A percentile compares a stretch with the other conserved stretches of the same genome.
Evolutionary conservation across 2,113 vertebrate species (phyloP).

Genomic region (Cnemophilus loriae): DNA sequence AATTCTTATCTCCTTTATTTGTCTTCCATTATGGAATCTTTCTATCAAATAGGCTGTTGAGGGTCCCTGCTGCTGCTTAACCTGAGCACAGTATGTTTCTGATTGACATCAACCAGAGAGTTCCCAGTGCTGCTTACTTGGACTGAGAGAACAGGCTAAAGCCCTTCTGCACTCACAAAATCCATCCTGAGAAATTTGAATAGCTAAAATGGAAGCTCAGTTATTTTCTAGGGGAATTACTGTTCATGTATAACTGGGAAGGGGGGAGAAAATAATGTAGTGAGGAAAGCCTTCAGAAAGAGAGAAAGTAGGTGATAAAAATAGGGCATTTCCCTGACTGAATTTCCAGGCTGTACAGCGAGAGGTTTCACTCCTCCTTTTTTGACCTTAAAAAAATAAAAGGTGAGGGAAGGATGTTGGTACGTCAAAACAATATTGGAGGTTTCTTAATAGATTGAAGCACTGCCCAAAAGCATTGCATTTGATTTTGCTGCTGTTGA

Average conservation of each 20-base stretch:
- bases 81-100: background rate
- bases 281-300: conserved; percentile 52
- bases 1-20: background rate
- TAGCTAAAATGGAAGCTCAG: conserved; percentile 49
- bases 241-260: conserved; percentile 33
- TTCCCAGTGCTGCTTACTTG: background rate
- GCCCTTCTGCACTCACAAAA: background rate
- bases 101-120: background rate
- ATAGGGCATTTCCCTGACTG: conserved; percentile 67
- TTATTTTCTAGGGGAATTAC: conserved; percentile 62
- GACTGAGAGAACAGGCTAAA: background rate
- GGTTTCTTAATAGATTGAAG: background rate
- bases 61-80: conserved; percentile 5
- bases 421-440: background rate
- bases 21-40: background rate
- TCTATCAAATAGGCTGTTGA: background rate
- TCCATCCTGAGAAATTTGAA: conserved; percentile 25
- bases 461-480: background rate
- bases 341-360: conserved; percentile 42
- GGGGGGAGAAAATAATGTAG: conserved; percentile 34
- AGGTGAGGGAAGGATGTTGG: background rate
- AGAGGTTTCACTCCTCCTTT: conserved; percentile 39
- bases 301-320: conserved; percentile 66
- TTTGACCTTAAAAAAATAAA: conserved; percentile 28
- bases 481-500: background rate